Conservation (phyloP, 2,888 invertebrate genomes). For the Laothoe populi region DNA sequence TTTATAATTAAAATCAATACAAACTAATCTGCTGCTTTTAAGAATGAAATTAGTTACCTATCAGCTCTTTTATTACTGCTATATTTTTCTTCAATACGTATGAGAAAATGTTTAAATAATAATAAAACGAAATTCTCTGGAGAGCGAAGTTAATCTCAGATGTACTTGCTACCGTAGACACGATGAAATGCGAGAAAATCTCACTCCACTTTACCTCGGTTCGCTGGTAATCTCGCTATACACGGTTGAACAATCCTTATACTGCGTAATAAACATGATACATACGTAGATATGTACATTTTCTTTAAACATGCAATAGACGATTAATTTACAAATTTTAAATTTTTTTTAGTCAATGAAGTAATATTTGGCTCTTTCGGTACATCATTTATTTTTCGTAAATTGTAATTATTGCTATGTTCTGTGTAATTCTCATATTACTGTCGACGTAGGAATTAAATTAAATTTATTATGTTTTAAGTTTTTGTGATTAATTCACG, state of each 20-base stretch:
- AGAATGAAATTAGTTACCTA: background rate
- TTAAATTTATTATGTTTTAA: no score
- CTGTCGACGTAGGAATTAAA: no score
- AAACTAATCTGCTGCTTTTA: no score
- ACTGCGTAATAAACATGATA: conserved; percentile 8
- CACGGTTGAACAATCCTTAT: conserved; percentile 6
- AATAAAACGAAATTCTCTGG: background rate
- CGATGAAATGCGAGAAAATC: conserved; percentile 22
- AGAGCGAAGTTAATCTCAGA: conserved; percentile 18
- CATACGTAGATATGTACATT: no score
- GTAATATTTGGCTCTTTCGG: no score
- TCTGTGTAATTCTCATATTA: no score
- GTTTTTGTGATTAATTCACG: no score
- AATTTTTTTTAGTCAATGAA: no score
- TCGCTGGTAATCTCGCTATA: conserved; percentile 18
- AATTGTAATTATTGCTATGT: no score
- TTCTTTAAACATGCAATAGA: conserved; percentile 6
- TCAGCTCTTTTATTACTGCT: background rate
- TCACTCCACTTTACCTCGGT: conserved; percentile 22
- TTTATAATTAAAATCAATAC: no score
- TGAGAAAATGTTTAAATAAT: background rate
- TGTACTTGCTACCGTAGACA: conserved; percentile 19
- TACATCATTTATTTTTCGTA: no score
- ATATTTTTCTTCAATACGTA: background rate
- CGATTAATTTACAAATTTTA: no score